Conservation (phyloP, 2,113 vertebrate species). For the Dasyornis broadbenti region DNA sequence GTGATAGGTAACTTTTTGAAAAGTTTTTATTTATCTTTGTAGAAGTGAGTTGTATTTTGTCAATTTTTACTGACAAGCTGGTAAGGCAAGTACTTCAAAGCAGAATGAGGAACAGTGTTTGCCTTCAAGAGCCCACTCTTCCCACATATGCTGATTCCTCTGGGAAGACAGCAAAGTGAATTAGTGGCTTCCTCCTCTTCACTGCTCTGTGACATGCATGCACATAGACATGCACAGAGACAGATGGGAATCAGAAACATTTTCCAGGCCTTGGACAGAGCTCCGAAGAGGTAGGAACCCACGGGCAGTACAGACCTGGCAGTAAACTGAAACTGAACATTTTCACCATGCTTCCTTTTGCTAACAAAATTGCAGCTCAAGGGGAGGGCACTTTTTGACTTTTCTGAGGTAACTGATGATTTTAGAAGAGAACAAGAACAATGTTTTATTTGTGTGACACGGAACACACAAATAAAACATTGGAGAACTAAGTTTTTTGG, state of each 20-base stretch:
- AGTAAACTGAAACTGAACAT: background rate
- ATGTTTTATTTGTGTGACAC: no score
- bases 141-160: background rate
- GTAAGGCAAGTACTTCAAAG: conserved; percentile 37
- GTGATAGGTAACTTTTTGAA: background rate
- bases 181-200: background rate
- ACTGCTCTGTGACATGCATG: background rate
- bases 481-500: background rate
- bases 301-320: background rate
- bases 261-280: background rate
- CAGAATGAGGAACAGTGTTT: background rate
- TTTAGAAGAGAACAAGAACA: background rate
- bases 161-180: background rate
- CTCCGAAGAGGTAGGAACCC: background rate
- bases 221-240: background rate
- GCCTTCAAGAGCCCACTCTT: background rate
- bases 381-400: background rate
- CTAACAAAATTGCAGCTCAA: background rate
- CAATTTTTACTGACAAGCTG: conserved; percentile 26
- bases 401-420: background rate
- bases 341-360: background rate
- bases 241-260: background rate
- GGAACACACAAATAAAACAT: background rate
- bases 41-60: background rate
- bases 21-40: conserved; percentile 24